These are phyloP conservation scores for Streptopelia turtur DNA, from an alignment of 2,797 vertebrate species.

Conservation along the genomic window DNA sequence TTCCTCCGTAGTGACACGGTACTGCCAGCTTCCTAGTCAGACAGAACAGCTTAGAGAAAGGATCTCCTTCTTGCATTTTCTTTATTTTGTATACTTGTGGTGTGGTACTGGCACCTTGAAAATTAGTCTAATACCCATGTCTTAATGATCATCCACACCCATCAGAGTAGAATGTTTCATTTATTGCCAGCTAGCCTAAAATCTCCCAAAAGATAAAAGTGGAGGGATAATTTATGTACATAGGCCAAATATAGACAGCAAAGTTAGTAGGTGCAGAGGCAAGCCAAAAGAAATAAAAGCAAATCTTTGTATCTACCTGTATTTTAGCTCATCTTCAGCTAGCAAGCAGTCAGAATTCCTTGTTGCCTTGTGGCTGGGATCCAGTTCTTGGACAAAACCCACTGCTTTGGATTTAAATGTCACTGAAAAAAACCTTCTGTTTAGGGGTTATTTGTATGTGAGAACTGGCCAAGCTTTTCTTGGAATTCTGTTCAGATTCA, in stretches of 20 bases:
- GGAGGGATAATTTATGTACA: not conserved
- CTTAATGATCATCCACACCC: not conserved
- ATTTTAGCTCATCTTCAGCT: not conserved
- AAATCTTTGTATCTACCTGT: not conserved
- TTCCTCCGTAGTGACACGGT: not conserved
- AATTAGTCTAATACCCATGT: not conserved
- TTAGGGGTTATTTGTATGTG: not conserved
- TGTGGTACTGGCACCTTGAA: not conserved
- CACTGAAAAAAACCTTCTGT: not conserved
- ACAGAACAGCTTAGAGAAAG: not conserved
- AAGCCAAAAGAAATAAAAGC: not conserved
- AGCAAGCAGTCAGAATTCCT: not conserved
- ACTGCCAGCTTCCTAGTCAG: not conserved
- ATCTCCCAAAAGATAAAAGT: not conserved
- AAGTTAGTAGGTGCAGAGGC: not conserved
- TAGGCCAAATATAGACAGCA: not conserved
- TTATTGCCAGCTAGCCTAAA: slow-evolving; percentile 34
- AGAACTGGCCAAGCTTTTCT: not conserved
- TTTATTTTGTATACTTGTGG: not conserved
- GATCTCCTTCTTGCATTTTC: not conserved
- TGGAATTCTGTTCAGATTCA: not conserved
- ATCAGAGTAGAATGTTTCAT: not conserved
- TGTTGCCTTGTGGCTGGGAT: not conserved
- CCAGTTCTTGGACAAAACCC: not conserved
- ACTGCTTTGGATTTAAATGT: not conserved